Base-by-base conservation (phyloP, 2,888 invertebrate genomes). In the Amblyteles armatorius region DNA sequence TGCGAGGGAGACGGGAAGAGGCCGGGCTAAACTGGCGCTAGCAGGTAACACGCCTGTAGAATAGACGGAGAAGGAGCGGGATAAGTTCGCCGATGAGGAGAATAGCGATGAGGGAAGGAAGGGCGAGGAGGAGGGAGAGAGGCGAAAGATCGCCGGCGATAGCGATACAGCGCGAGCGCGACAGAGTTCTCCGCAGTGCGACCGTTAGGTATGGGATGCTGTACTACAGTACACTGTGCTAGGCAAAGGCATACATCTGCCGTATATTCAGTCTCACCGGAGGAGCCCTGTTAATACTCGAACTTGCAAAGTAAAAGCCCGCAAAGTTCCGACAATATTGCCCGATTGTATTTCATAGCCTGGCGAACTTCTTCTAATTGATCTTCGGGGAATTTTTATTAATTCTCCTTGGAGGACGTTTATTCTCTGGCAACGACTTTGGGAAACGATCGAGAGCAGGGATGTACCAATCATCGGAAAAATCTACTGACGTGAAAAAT, bases 121-220 rank as follows among this genome's bases (percentile, higher is more conserved):
- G 40, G 40, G 57, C 11, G 65, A 67, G 67, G 50, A 40, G 72
- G 73, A 74, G 50, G 67, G 71, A 48, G 44, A 48, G 40, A 40
- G 40, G 72, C 52, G 52, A 68, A 63, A 74, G 73, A 84, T 81
- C 63, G 60, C 7, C 73, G 63, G 33, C 55, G 80, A 81, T 81
- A 26, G 81, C 73, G 65, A 60, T 68, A 63, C 22, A 60, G 50
- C 71, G 79, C 44, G 57, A 60, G 67, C 78, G 13, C 26, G 65
- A 76, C 48, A 77, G 52, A 69, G 40, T 33, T 74, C 67, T 57
- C 79, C 74, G 36, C 50, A 60, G 87, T 86, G 89, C 87, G 87
- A 91, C 91, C 91, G 91, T 91, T 91, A 91, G 91, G 90, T 89
- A 91, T 89, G 90, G 88, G 86, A 87, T 83, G 83, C 83, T 85